These are phyloP conservation scores for Pegoplata infirma DNA, from an alignment of 2,888 invertebrate species.

Conservation along the genomic window DNA sequence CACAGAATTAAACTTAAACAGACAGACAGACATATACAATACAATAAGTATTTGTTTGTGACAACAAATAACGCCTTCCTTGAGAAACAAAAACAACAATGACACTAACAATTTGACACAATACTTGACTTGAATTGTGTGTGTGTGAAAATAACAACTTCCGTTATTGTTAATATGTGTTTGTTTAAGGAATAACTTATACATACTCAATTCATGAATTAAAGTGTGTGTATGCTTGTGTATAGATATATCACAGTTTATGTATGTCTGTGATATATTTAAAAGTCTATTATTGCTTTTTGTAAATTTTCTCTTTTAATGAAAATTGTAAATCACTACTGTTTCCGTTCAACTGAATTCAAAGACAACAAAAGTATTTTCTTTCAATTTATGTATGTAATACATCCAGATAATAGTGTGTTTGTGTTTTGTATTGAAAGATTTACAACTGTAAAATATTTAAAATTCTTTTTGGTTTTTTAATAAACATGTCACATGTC, in stretches of 20 bases:
- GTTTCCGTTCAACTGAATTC: conserved; percentile 52
- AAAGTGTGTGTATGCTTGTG: no score
- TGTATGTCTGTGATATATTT: no score
- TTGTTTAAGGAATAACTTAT: conserved; percentile 6
- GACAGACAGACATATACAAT: background rate
- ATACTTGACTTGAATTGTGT: conserved; percentile 48
- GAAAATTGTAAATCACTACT: conserved; percentile 61
- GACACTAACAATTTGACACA: no score
- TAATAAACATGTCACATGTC: conserved; percentile 58
- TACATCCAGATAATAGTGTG: conserved; percentile 33
- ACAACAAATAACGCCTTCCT: conserved; percentile 61
- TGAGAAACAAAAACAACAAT: no score
- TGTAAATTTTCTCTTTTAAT: no score
- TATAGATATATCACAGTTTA: no score
- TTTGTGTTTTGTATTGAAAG: conserved; percentile 43
- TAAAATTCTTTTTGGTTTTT: conserved; percentile 33
- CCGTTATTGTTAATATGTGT: conserved; percentile 38
- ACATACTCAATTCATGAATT: no score
- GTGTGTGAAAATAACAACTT: conserved; percentile 53
- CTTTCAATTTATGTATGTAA: background rate
- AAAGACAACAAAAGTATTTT: conserved; percentile 40
- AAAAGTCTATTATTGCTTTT: no score
- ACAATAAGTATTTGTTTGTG: conserved; percentile 43
- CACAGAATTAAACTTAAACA: no score
- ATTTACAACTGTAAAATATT: conserved; percentile 42